Conservation (phyloP, 2,113 vertebrate genomes). For the Cervus canadensis region DNA sequence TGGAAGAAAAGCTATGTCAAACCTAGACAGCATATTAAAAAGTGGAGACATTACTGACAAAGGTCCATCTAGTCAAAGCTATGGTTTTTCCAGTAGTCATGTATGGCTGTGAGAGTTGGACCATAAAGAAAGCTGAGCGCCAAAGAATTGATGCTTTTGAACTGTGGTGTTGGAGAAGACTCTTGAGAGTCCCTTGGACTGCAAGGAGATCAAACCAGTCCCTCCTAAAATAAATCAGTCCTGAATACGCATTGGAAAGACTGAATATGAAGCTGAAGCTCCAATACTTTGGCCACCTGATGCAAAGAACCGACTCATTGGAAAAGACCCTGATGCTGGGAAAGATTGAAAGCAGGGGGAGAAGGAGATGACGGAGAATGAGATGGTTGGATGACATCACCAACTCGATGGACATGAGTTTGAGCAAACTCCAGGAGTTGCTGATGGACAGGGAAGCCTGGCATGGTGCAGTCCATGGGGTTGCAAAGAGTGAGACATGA, state of each 20-base stretch:
- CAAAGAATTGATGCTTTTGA: background rate
- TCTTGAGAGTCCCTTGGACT: background rate
- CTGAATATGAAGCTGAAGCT: background rate
- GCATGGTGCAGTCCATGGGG: background rate
- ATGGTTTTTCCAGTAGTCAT: background rate
- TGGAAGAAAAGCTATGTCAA: background rate
- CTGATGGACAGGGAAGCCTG: background rate
- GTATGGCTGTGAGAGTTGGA: background rate
- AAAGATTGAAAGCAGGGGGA: background rate
- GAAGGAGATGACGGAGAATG: background rate
- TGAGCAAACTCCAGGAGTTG: background rate
- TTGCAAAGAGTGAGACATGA: background rate
- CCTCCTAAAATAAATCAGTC: background rate
- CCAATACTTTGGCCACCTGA: background rate
- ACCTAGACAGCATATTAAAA: background rate
- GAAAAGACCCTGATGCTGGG: background rate
- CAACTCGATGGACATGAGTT: background rate
- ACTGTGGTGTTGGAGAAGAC: background rate
- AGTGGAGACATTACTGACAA: background rate
- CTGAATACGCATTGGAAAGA: background rate
- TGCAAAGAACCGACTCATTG: background rate
- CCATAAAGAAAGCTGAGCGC: fast-evolving
- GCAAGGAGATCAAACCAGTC: background rate
- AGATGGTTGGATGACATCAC: background rate
- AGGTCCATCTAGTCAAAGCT: background rate